Conservation (phyloP, 2,113 vertebrate genomes). For the Lanius collurio region DNA sequence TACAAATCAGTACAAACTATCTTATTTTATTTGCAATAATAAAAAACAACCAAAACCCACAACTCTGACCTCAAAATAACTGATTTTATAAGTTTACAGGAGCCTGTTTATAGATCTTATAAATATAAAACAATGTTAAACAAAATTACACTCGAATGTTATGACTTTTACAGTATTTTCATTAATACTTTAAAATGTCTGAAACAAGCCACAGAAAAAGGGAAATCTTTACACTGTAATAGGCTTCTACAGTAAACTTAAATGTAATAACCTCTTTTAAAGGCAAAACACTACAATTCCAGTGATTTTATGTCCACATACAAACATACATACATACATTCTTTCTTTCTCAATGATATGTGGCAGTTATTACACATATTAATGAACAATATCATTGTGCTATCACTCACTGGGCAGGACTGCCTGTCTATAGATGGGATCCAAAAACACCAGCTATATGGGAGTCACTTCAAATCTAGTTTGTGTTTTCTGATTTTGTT, state of each 20-base stretch:
- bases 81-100: constrained; percentile 20
- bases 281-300: not conserved
- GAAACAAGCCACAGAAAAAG: constrained; percentile 10
- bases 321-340: not conserved
- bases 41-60: not conserved
- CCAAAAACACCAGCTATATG: not conserved
- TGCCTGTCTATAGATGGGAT: not conserved
- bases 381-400: not conserved
- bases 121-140: constrained; percentile 10
- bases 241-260: not conserved
- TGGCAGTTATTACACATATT: not conserved
- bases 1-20: not conserved
- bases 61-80: not conserved
- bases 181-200: constrained; percentile 21
- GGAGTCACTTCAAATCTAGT: not conserved
- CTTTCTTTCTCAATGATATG: not conserved
- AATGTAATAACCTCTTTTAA: constrained; percentile 15
- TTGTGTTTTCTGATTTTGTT: not conserved
- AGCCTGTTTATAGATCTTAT: not conserved
- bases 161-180: constrained; percentile 19
- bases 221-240: not conserved
- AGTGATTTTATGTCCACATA: not conserved
- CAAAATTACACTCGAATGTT: constrained; percentile 18
- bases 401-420: not conserved
- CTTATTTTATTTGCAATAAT: not conserved